Percentiles rank a stretch among this genome's conserved stretches.
Conservation (phyloP, 2,888 invertebrate genomes). For the Lissonota sp. region DNA sequence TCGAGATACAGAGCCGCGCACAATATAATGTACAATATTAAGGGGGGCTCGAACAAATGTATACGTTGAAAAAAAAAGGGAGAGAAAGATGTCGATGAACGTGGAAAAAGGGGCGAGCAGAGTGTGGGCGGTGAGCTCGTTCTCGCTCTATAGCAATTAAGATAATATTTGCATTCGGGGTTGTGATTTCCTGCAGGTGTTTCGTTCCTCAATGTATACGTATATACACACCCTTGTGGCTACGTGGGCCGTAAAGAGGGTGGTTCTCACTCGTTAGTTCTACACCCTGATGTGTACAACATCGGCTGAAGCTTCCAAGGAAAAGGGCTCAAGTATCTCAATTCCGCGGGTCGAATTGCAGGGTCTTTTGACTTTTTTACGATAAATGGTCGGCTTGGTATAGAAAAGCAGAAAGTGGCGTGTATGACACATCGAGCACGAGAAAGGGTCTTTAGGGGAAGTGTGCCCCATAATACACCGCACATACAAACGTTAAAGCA, state of each 20-base stretch:
- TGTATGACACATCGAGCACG: slow-evolving; percentile 80
- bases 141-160: slow-evolving; percentile 78
- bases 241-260: slow-evolving; percentile 57
- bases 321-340: no score
- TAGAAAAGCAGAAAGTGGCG: slow-evolving; percentile 74
- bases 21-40: slow-evolving; percentile 6
- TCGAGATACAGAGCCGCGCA: slow-evolving; percentile 28
- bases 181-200: slow-evolving; percentile 84
- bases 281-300: slow-evolving; percentile 66
- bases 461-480: slow-evolving; percentile 52
- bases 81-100: slow-evolving; percentile 30
- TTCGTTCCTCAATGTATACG: slow-evolving; percentile 59
- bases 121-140: slow-evolving; percentile 28
- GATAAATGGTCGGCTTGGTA: slow-evolving; percentile 13
- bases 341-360: no score
- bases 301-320: slow-evolving; percentile 6
- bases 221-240: slow-evolving; percentile 27
- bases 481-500: slow-evolving; percentile 36
- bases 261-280: slow-evolving; percentile 74
- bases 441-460: slow-evolving; percentile 67
- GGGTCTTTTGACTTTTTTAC: no score
- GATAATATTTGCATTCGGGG: slow-evolving; percentile 83
- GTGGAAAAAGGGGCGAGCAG: slow-evolving; percentile 20
- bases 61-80: slow-evolving; percentile 16
- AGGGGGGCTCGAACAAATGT: slow-evolving; percentile 32